A percentile compares a stretch with the other conserved stretches of the same genome.
Evolutionary conservation across 2,888 invertebrate genomes (phyloP).

Genomic region (Lingula anatina): DNA sequence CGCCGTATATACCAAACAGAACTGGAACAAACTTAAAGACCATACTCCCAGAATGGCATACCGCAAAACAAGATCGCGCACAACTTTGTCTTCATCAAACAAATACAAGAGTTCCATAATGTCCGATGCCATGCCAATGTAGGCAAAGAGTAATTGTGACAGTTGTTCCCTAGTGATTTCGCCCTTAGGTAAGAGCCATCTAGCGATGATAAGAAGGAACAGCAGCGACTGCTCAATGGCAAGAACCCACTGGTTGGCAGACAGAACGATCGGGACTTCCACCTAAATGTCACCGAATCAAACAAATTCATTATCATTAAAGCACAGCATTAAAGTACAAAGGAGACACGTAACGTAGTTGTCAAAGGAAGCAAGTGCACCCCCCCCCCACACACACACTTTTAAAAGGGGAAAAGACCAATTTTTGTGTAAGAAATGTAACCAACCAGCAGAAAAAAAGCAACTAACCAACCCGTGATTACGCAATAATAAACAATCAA

Average conservation of each 20-base stretch:
- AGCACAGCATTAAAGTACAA: too few species aligned
- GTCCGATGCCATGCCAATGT: slow-evolving; percentile 48
- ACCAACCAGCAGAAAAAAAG: too few species aligned
- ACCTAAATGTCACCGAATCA: too few species aligned
- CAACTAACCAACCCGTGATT: too few species aligned
- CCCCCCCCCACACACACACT: too few species aligned
- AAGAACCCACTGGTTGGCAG: slow-evolving; percentile 25
- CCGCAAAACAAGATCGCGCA: slow-evolving; percentile 31
- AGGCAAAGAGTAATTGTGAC: slow-evolving; percentile 51
- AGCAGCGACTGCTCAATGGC: slow-evolving; percentile 36
- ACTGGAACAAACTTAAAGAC: slow-evolving; percentile 47
- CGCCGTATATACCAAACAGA: slow-evolving; percentile 45
- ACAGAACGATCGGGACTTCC: slow-evolving; percentile 17
- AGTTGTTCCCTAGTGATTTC: slow-evolving; percentile 47
- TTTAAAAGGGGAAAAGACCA: too few species aligned
- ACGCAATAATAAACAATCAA: too few species aligned
- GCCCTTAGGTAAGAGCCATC: slow-evolving; percentile 43
- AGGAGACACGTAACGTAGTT: too few species aligned
- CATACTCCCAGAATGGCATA: slow-evolving; percentile 40
- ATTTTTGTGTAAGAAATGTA: too few species aligned
- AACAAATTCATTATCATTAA: too few species aligned
- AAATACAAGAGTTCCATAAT: slow-evolving; percentile 37
- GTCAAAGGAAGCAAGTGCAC: too few species aligned
- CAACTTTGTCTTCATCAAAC: slow-evolving; percentile 29
- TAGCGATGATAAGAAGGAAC: slow-evolving; percentile 31